Conservation (phyloP, 2,888 invertebrate species). For the Eupithecia subumbrata region DNA sequence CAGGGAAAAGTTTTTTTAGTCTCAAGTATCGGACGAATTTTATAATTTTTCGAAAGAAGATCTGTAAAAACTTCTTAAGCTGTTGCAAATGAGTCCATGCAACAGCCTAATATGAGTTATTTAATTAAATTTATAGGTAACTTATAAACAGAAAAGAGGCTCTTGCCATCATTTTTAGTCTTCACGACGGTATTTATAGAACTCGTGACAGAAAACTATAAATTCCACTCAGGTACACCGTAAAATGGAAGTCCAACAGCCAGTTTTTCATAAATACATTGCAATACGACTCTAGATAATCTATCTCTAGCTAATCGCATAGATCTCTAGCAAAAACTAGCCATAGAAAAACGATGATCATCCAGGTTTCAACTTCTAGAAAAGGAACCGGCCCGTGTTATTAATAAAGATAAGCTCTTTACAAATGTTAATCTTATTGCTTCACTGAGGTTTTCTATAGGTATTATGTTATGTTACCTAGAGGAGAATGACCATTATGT, state of each 20-base stretch:
- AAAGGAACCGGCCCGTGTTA: conserved; percentile 28
- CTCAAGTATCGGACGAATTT: no score
- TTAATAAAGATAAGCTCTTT: conserved; percentile 30
- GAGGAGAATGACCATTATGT: neutral
- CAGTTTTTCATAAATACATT: conserved; percentile 4
- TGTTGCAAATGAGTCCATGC: neutral
- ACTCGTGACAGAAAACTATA: neutral
- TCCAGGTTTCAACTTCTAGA: conserved; percentile 21
- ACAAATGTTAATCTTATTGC: conserved; percentile 25
- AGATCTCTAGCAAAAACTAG: conserved; percentile 23
- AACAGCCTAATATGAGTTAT: neutral
- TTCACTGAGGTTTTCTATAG: conserved; percentile 19
- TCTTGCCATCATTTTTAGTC: neutral
- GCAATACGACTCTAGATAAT: conserved; percentile 15
- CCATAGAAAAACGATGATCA: conserved; percentile 18
- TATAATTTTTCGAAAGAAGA: neutral
- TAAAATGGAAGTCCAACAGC: conserved; percentile 8
- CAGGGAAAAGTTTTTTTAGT: no score
- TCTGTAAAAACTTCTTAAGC: neutral
- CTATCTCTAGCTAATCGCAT: conserved; percentile 20
- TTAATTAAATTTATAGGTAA: neutral
- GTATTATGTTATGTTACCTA: neutral
- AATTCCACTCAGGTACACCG: conserved; percentile 1
- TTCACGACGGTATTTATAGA: neutral
- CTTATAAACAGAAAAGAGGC: neutral